phyloP scores from a whole-genome alignment of 2,113 vertebrate species.

The Podarcis raffonei region DNA sequence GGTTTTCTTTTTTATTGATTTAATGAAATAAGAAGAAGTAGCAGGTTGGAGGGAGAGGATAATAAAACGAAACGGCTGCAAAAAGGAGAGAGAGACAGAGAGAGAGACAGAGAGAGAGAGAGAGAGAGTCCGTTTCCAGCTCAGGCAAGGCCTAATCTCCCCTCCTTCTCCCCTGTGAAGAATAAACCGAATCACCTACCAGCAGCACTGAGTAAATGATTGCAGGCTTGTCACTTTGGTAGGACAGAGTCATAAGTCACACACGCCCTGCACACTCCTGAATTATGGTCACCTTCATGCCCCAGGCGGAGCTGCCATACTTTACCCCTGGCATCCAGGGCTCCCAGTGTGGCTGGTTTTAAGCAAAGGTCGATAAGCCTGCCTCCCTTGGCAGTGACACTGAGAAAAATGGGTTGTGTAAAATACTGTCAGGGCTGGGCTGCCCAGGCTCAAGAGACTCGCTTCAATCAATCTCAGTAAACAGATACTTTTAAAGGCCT shows the following conservation, averaged over 20 bases:
- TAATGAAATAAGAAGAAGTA: slow-evolving; percentile 36
- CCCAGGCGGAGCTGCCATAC: neutral
- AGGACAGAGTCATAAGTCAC: slow-evolving; percentile 49
- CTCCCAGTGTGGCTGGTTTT: neutral
- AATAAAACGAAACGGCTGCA: neutral
- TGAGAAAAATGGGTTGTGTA: slow-evolving; percentile 10
- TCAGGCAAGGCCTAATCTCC: slow-evolving; percentile 22
- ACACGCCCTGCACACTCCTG: slow-evolving; percentile 16
- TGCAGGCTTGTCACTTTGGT: neutral
- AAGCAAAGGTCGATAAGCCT: slow-evolving; percentile 18
- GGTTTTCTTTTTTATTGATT: slow-evolving; percentile 35
- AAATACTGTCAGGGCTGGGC: neutral
- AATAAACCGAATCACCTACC: slow-evolving; percentile 22
- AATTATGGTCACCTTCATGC: slow-evolving; percentile 36
- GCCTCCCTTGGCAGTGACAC: neutral
- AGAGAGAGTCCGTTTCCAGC: neutral
- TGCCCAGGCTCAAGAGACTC: neutral
- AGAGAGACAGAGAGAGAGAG: neutral
- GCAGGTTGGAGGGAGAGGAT: neutral
- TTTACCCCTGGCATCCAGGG: neutral
- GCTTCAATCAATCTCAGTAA: neutral
- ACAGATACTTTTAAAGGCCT: slow-evolving; percentile 13
- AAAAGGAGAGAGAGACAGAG: neutral
- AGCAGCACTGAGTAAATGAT: slow-evolving; percentile 43
- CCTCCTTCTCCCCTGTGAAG: slow-evolving; percentile 34